These are phyloP conservation scores for Bursaphelenchus mucronatus DNA, from an alignment of 1,140 invertebrate genomes.

Conservation along the genomic window DNA sequence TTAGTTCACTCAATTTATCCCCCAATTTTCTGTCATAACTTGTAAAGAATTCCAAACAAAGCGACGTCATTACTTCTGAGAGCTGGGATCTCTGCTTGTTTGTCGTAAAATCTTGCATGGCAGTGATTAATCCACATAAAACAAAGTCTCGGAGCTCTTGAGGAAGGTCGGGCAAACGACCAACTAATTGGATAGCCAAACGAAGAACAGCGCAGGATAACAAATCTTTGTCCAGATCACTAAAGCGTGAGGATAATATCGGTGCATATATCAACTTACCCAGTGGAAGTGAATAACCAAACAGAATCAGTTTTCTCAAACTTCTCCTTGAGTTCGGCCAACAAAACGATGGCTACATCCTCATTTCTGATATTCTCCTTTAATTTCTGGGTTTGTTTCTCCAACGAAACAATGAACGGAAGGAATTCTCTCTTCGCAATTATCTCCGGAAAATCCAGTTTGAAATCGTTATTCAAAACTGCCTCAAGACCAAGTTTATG, in stretches of 20 bases:
- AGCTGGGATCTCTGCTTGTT: not conserved
- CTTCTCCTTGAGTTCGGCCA: constrained; percentile 9
- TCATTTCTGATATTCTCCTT: not conserved
- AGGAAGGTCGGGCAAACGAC: constrained; percentile 20
- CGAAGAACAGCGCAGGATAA: constrained; percentile 29
- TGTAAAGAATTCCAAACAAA: constrained; percentile 3
- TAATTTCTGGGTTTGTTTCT: not conserved
- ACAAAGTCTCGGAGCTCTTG: constrained; percentile 33
- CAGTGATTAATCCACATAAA: constrained; percentile 38
- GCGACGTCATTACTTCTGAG: not conserved
- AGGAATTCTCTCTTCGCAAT: not conserved
- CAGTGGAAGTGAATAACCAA: constrained; percentile 4
- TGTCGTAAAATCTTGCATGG: constrained; percentile 6
- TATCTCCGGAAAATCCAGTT: no score
- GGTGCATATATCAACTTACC: constrained; percentile 1
- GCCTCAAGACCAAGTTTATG: no score
- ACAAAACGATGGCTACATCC: not conserved
- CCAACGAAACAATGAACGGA: constrained; percentile 6
- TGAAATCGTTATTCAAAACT: no score
- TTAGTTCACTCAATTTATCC: constrained; percentile 4
- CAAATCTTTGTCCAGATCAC: constrained; percentile 20
- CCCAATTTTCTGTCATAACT: constrained; percentile 3
- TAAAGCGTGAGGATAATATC: constrained; percentile 10
- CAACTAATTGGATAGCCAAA: constrained; percentile 20
- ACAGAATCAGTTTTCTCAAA: constrained; percentile 5